Evolutionary conservation across 2,113 vertebrate species (phyloP).

Genomic region (Excalfactoria chinensis): DNA sequence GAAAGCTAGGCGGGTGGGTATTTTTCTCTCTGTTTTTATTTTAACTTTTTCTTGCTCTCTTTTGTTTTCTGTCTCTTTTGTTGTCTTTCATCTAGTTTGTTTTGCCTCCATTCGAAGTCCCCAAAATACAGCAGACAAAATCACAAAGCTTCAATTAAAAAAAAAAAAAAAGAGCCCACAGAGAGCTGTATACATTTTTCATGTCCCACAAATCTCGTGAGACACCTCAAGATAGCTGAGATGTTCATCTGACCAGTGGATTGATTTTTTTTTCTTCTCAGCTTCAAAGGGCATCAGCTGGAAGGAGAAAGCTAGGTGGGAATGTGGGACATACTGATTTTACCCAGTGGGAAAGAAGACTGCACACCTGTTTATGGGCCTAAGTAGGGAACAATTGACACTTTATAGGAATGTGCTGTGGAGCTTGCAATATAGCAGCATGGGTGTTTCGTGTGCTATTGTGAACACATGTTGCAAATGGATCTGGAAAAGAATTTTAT

Average conservation of each 20-base stretch:
- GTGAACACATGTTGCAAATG: background rate
- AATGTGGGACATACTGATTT: conserved; percentile 11
- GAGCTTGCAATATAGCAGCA: accelerated
- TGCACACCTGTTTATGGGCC: background rate
- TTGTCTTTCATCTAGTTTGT: background rate
- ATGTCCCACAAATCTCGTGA: conserved; percentile 61
- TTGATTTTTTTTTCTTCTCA: conserved; percentile 37
- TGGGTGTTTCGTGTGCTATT: accelerated
- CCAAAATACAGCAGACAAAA: background rate
- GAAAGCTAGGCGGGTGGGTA: background rate
- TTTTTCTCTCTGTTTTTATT: conserved; percentile 22
- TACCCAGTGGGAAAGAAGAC: background rate
- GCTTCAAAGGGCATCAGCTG: conserved; percentile 58
- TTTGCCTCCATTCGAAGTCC: conserved; percentile 12
- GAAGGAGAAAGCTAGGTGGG: conserved; percentile 58
- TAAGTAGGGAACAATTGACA: background rate
- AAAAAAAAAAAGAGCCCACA: background rate
- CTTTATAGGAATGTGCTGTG: background rate
- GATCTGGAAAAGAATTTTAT: background rate
- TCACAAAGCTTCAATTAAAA: conserved; percentile 50
- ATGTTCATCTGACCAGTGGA: conserved; percentile 64
- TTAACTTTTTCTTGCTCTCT: conserved; percentile 14
- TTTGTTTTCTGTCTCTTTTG: background rate
- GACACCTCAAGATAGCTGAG: conserved; percentile 55
- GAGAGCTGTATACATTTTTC: conserved; percentile 67